Conservation (phyloP, 2,888 invertebrate genomes). For the Alsophila aescularia region DNA sequence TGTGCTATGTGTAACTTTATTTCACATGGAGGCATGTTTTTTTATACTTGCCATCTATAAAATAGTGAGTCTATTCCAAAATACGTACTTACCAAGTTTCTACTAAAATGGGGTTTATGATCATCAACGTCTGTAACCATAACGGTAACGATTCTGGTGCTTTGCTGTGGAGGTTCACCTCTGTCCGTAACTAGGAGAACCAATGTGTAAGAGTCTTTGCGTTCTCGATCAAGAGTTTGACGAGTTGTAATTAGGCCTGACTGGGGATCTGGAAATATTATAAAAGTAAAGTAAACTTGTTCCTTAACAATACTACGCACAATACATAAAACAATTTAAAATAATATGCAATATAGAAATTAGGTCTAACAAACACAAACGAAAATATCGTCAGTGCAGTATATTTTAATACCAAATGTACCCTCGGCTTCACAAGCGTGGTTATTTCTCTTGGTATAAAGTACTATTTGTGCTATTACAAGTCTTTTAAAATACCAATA, state of each 20-base stretch:
- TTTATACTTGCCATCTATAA: no score
- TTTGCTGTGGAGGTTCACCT: conserved; percentile 90
- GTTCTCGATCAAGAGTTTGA: conserved; percentile 89
- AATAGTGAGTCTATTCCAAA: neutral
- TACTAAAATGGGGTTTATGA: conserved; percentile 89
- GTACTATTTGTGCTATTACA: no score
- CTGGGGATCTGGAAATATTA: conserved; percentile 77
- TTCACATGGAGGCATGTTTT: no score
- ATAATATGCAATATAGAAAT: no score
- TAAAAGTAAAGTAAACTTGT: neutral
- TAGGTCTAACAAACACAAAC: no score
- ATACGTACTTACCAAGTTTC: conserved; percentile 86
- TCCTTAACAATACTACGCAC: neutral
- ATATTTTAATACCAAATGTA: no score
- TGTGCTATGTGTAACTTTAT: no score
- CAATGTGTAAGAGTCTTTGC: conserved; percentile 89
- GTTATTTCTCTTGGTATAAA: no score
- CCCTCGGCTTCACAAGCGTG: no score
- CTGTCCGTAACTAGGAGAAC: conserved; percentile 91
- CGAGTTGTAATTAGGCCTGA: conserved; percentile 90
- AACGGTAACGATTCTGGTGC: conserved; percentile 88
- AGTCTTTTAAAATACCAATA: no score
- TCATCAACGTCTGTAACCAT: conserved; percentile 90
- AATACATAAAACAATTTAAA: neutral
- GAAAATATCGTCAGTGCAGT: no score